Base-by-base conservation (phyloP, 1,140 invertebrate genomes). In the Zaprionus lachaisei region DNA sequence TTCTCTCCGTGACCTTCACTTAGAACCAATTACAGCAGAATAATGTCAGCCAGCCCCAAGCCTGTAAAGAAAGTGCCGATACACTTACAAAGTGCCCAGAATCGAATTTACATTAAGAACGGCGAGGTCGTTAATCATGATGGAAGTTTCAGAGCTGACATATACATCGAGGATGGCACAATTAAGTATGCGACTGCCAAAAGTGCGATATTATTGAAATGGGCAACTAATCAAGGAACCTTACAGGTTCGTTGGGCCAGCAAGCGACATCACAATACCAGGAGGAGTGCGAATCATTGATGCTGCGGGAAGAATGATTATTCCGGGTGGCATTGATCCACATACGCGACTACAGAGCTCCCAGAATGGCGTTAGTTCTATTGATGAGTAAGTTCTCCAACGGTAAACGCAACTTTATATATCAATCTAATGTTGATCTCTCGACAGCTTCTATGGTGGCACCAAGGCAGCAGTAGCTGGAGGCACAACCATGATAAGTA, bases 121-220 rank as follows among this genome's bases (percentile, higher is more conserved):
- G 99, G 99, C 12, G 96, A 96, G 91, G 95, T 99, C 68, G 98
- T 99, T 56, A 99, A 99, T 94, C 98, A 98, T 91, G 98, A 99
- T 94, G 96, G 95, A 37, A 97, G 97, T 83, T 89, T 92, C 97
- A 68, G 96, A 96, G 93, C 97, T 97, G 95, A 97, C 96, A 93
- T 93, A 44, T 93, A 93, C 65, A 90, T 93, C 62, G 92, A 93
- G 61, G 92, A 93, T 82, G 92, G 92, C 56, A 81, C 80, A 28
- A 93, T 93, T 22, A 93, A 93, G 92, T 93, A 85, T 26, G 24
- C 7, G 7, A n/a, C n/a, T 17, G 41, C n/a, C 2, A n/a, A 6
- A 47, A 47, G 17, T 17, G 17, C 2, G n/a, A 12, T n/a, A 56
- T 9, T 17, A 11, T 26, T 22, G 4, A 41, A 20, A 22, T 37